Conservation (phyloP, 2,888 invertebrate genomes). For the Pandemis heparana region DNA sequence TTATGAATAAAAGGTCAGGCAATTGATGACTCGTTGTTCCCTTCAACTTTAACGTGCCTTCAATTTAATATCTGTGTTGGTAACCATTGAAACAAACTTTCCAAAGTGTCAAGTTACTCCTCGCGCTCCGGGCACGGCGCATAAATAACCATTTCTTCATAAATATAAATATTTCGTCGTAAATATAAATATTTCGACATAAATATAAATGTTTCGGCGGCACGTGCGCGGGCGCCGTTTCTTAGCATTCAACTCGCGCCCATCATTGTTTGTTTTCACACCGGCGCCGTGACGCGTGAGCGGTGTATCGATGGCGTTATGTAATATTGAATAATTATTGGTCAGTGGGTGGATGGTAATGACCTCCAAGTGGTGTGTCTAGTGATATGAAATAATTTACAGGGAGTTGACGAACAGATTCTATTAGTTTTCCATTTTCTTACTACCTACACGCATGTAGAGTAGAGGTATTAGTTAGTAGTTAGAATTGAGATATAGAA, state of each 20-base stretch:
- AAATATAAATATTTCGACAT: conserved; percentile 68
- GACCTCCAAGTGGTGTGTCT: conserved; percentile 2
- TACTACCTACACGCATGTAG: too few species aligned
- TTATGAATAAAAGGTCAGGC: too few species aligned
- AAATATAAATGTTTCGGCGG: conserved; percentile 62
- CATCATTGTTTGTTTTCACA: conserved; percentile 75
- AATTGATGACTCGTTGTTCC: too few species aligned
- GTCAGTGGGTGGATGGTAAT: conserved; percentile 34
- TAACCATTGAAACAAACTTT: conserved; percentile 33
- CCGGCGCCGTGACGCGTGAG: conserved; percentile 67
- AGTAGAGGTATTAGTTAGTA: too few species aligned
- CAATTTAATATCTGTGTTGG: too few species aligned
- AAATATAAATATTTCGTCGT: conserved; percentile 60
- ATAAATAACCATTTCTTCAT: conserved; percentile 60
- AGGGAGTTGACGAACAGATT: not conserved
- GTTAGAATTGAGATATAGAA: too few species aligned
- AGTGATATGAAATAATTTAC: conserved; percentile 1
- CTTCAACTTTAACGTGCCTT: too few species aligned
- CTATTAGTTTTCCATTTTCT: too few species aligned
- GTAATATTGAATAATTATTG: conserved; percentile 47
- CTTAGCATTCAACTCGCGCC: conserved; percentile 76
- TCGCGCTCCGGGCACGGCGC: conserved; percentile 64
- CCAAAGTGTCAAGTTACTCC: conserved; percentile 45
- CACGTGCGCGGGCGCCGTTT: conserved; percentile 74
- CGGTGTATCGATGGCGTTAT: conserved; percentile 67